Evolutionary conservation across 2,113 vertebrate genomes (phyloP), one percentile per base, ranked within the genome.

Genomic region (Asarcornis scutulata): DNA sequence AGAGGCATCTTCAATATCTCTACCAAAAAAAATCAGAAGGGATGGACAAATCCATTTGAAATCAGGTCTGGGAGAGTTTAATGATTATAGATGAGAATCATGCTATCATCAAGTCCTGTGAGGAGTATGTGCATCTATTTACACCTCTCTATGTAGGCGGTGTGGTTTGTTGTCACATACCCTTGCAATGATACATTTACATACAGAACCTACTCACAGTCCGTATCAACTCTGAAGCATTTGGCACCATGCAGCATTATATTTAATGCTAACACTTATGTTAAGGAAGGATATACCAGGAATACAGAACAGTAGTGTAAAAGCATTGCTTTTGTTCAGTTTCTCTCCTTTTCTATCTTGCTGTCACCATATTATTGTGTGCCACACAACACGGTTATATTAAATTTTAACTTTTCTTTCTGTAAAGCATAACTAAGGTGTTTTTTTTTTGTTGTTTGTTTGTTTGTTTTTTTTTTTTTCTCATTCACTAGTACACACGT

Each of bases 141-240:
- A 78, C 93, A 95, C 90, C 80, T 93, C 77, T 79, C 53, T 77
- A 2, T 85, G 95, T 95, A 94, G 93, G 95, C 22, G 36, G 86
- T 88, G 88, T 15, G 69, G 90, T 93, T 94, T 92, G 77, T 94
- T 97, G 96, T 95, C 93, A 95, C 93, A 94, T 94, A 86, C 55
- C 72, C 90, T 80, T 79, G 95, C 95, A 95, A 84, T 86, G 90
- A 93, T 88, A 82, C 93, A 96, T 96, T 94, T 94, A 81, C 95
- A 96, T 94, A 96, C 83, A 94, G 83, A 96, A 88, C 86, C 90
- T 97, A 86, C 93, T 94, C 93, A 87, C 92, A 93, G 93, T 86
- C 83, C 92, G 53, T 91, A 95, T 72, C 76, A 93, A 67, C 83
- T 91, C 77, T 63, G 88, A 92, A 84, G 86, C 86, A 94, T 93